These are phyloP conservation scores for Alcedo quadribrachys DNA, from an alignment of 2,797 vertebrate species.

Conservation along the genomic window DNA sequence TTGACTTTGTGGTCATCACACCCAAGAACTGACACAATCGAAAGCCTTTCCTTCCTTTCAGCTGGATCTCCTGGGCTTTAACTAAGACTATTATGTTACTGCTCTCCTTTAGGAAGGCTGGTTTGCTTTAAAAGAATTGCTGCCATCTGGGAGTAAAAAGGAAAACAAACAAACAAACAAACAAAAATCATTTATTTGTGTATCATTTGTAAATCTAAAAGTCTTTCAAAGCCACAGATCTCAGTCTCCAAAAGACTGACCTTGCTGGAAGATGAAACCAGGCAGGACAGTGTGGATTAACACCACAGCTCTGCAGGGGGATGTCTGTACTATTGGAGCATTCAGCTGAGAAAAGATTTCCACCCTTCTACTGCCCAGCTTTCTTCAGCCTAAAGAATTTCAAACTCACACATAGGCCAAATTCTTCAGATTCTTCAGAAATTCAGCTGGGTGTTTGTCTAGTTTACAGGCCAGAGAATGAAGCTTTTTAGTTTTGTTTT, in stretches of 20 bases:
- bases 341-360: background rate
- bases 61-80: background rate
- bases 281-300: background rate
- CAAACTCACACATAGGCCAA: background rate
- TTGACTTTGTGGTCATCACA: background rate
- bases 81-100: background rate
- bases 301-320: background rate
- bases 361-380: background rate
- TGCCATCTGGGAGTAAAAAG: background rate
- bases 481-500: background rate
- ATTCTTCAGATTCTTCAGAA: background rate
- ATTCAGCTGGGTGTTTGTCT: background rate
- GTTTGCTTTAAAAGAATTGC: background rate
- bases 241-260: background rate
- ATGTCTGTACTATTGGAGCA: background rate
- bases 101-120: background rate
- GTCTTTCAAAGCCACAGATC: background rate
- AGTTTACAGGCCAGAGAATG: background rate
- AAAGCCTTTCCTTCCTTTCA: background rate
- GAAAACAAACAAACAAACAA: background rate
- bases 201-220: background rate
- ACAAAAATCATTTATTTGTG: too few species aligned
- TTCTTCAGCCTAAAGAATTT: background rate
- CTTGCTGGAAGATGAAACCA: background rate
- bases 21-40: background rate